Evolutionary conservation across 2,797 vertebrate species (phyloP).

Genomic region (Falco peregrinus): DNA sequence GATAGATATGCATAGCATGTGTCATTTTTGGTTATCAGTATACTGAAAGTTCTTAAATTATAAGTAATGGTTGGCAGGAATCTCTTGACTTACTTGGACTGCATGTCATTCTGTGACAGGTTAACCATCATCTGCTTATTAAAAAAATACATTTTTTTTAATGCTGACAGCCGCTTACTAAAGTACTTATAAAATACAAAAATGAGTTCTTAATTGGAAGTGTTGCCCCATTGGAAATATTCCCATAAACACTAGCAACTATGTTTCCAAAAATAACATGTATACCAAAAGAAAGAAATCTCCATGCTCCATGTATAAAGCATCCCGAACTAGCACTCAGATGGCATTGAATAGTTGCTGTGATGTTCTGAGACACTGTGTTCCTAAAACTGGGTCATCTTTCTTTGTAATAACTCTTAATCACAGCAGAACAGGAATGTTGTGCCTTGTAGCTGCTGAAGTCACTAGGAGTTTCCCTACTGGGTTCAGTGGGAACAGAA

Average conservation of each 20-base stretch:
- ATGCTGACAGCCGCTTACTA: background rate
- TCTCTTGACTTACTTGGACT: background rate
- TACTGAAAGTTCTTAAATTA: background rate
- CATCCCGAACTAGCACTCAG: background rate
- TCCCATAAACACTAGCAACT: background rate
- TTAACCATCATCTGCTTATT: background rate
- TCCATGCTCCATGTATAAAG: background rate
- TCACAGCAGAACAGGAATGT: background rate
- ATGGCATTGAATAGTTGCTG: background rate
- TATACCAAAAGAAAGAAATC: background rate
- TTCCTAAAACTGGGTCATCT: background rate
- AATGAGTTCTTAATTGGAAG: conserved; percentile 23
- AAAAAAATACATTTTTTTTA: background rate
- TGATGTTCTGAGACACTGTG: background rate
- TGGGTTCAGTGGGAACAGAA: background rate
- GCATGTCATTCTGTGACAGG: background rate
- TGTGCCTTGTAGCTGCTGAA: background rate
- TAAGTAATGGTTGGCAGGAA: background rate
- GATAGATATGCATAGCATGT: background rate
- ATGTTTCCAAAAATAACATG: conserved; percentile 24
- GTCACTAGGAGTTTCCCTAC: background rate
- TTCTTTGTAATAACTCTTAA: background rate
- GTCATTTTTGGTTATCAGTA: background rate
- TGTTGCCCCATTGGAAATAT: background rate
- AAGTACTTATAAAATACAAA: background rate